Evolutionary conservation across 2,888 invertebrate genomes (phyloP), one percentile per base, ranked within the genome.

Genomic region (Acanthacorydalis orientalis): DNA sequence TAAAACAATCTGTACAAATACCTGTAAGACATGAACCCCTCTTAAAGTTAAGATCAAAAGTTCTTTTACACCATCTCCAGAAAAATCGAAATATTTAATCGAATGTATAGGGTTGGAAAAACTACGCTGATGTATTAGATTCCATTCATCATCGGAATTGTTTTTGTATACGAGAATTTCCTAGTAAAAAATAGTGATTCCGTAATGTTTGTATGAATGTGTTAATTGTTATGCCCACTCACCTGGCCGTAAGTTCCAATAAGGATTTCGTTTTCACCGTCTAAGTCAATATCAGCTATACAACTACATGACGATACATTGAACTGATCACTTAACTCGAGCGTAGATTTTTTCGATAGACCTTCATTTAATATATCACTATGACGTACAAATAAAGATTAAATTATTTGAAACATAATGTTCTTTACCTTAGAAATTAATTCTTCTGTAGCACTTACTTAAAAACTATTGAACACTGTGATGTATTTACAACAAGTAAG

Each of bases 221-320:
- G n/a, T n/a, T n/a, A n/a, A n/a, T n/a, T n/a, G n/a, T 14, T 11
- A 14, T 37, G 33, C 8, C 10, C 10, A 35, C 33, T 16, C 59
- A 74, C 75, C 61, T 78, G 75, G 34, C 75, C 75, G 61, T 78
- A 80, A 9, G 77, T 81, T 47, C 83, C 82, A 34, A 83, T 61
- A 16, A 83, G 56, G 49, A 83, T 73, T 65, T 83, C 83, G 56
- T 76, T 73, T 48, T 67, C 61, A 1, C 80, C 78, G 63, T 83
- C 82, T 68, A 82, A 76, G 61, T 83, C 78, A 45, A 83, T 67
- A 60, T 83, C 83, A 7, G 75, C 75, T 10, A 77, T 68, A 57
- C 74, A 73, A 33, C 73, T 71, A 54, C 77, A 75, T n/a, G 77
- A 63, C 35, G 75, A 69, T 50, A 74, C 68, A 57, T 77, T 79